Percentiles rank a stretch among this genome's conserved stretches.
Evolutionary conservation across 1,140 invertebrate genomes (phyloP).

Genomic region (Drosophila pachea): DNA sequence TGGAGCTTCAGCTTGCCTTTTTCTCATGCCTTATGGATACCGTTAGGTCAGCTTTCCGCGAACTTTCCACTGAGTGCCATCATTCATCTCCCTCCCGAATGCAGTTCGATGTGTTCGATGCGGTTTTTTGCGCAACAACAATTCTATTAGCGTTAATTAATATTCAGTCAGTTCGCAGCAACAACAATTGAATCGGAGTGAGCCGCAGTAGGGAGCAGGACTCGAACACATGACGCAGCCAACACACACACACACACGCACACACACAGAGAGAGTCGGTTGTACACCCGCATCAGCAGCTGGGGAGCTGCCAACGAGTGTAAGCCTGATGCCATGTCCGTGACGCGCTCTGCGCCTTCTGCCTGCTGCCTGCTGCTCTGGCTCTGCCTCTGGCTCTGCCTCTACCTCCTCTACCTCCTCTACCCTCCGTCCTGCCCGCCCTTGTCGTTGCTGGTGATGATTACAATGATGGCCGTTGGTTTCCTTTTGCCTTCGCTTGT

Average conservation of each 20-base stretch:
- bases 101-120: constrained; percentile 42
- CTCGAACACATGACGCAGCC: constrained; percentile 27
- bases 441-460: constrained; percentile 69
- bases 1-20: too few species aligned
- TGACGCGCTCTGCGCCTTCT: constrained; percentile 24
- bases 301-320: constrained; percentile 25
- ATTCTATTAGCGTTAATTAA: constrained; percentile 76
- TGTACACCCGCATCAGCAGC: neutral
- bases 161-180: constrained; percentile 55
- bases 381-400: constrained; percentile 28
- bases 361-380: constrained; percentile 45
- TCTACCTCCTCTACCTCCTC: too few species aligned
- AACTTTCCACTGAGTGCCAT: constrained; percentile 34
- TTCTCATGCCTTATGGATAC: too few species aligned
- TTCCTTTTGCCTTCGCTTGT: constrained; percentile 66
- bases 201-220: constrained; percentile 59
- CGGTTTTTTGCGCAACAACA: constrained; percentile 40
- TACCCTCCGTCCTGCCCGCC: constrained; percentile 38
- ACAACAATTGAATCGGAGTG: constrained; percentile 20
- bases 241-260: constrained; percentile 21
- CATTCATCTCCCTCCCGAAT: constrained; percentile 40
- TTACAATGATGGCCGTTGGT: constrained; percentile 73
- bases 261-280: neutral
- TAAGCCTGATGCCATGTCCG: constrained; percentile 49
- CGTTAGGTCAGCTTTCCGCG: neutral